Conservation (phyloP, 2,797 vertebrate genomes). For the Enteromius fasciolatus region DNA sequence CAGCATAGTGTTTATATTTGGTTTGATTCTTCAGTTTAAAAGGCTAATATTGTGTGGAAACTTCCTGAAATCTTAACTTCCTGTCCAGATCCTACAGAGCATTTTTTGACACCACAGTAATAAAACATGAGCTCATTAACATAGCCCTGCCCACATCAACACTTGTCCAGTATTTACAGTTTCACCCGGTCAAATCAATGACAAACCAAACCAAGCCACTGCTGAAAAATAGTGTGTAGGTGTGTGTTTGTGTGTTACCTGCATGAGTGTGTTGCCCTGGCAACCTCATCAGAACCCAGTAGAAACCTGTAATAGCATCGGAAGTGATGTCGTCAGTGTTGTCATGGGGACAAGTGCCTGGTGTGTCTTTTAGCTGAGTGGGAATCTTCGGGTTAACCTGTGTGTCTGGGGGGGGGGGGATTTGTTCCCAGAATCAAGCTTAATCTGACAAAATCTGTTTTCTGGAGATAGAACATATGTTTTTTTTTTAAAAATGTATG, state of each 20-base stretch:
- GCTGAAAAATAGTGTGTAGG: background rate
- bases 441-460: background rate
- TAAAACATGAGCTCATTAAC: conserved; percentile 1
- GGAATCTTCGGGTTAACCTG: conserved; percentile 12
- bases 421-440: background rate
- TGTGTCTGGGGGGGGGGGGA: background rate
- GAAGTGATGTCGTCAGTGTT: conserved; percentile 54
- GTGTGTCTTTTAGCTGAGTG: conserved; percentile 1
- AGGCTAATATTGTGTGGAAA: background rate
- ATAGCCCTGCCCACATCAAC: background rate
- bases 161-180: background rate
- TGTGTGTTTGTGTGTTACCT: conserved; percentile 38
- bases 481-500: background rate
- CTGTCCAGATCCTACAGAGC: background rate
- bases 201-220: background rate
- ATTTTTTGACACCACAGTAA: background rate
- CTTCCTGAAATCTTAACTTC: background rate
- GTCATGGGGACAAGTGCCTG: conserved; percentile 53
- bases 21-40: background rate
- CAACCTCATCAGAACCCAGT: conserved; percentile 51
- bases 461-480: background rate
- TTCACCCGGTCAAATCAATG: background rate
- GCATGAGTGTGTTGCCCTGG: conserved; percentile 45
- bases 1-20: background rate
- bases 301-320: conserved; percentile 25